These are phyloP conservation scores for Pristionchus japonicus DNA, from an alignment of 2,888 invertebrate genomes.

Conservation along the genomic window DNA sequence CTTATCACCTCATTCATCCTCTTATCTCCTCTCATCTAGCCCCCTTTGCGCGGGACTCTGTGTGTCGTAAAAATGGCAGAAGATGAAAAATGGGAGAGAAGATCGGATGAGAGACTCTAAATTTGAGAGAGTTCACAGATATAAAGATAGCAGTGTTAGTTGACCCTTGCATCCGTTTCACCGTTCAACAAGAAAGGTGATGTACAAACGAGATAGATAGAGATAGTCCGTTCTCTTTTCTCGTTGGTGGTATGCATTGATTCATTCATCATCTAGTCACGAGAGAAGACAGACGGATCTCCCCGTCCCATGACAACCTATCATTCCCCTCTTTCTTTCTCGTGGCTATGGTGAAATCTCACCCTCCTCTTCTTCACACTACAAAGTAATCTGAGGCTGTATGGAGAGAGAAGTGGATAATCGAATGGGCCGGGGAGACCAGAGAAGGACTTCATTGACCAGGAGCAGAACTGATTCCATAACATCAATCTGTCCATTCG, in stretches of 20 bases:
- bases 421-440: neutral
- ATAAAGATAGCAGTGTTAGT: neutral
- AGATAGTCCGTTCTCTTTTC: neutral
- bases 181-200: neutral
- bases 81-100: too few relatives aligned
- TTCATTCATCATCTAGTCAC: neutral
- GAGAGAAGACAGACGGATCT: neutral
- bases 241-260: neutral
- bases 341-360: neutral
- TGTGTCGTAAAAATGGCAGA: slow-evolving; percentile 19
- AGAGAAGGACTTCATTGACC: neutral
- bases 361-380: neutral
- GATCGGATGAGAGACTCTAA: neutral
- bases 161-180: neutral
- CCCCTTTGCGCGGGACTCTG: neutral
- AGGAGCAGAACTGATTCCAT: neutral
- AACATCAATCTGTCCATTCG: neutral
- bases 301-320: neutral
- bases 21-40: slow-evolving; percentile 4
- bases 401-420: neutral
- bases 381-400: neutral
- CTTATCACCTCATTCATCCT: neutral
- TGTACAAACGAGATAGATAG: neutral
- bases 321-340: neutral
- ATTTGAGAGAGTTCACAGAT: neutral